phyloP scores from a whole-genome alignment of 2,888 invertebrate species.

The Drosophila fulvimacula region DNA sequence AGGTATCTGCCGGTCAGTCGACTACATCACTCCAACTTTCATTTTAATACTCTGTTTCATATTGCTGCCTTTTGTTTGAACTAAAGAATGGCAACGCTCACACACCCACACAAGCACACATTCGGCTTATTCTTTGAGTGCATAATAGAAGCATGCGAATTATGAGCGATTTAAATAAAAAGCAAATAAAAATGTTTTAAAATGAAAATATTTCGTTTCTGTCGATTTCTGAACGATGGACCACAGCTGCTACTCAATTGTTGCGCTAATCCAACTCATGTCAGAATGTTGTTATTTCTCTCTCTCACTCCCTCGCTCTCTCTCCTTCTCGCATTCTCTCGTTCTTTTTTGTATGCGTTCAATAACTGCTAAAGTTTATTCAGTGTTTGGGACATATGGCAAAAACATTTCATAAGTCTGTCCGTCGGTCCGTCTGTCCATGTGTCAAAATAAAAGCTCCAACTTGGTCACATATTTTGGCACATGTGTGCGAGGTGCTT shows the following conservation, averaged over 20 bases:
- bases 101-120: not conserved
- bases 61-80: not conserved
- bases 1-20: not conserved
- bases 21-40: not conserved
- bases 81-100: not conserved
- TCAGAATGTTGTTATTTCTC: not conserved
- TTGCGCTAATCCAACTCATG: slow-evolving; percentile 13
- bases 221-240: not conserved
- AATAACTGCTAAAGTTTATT: slow-evolving; percentile 23
- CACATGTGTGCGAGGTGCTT: slow-evolving; percentile 49
- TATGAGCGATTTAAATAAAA: slow-evolving; percentile 10
- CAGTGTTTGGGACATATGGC: slow-evolving; percentile 17
- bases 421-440: slow-evolving; percentile 7
- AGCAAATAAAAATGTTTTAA: not conserved
- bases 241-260: slow-evolving; percentile 15
- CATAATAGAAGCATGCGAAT: not conserved
- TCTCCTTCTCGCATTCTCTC: not conserved
- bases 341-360: not conserved
- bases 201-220: slow-evolving; percentile 14
- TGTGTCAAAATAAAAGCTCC: slow-evolving; percentile 59
- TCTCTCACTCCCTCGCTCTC: not conserved
- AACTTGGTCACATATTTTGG: slow-evolving; percentile 47
- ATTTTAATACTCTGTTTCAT: not conserved
- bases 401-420: slow-evolving; percentile 23
- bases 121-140: not conserved